Evolutionary conservation across 2,113 vertebrate species (phyloP), one percentile per base, ranked within the genome.

Genomic region (Scatophagus argus): DNA sequence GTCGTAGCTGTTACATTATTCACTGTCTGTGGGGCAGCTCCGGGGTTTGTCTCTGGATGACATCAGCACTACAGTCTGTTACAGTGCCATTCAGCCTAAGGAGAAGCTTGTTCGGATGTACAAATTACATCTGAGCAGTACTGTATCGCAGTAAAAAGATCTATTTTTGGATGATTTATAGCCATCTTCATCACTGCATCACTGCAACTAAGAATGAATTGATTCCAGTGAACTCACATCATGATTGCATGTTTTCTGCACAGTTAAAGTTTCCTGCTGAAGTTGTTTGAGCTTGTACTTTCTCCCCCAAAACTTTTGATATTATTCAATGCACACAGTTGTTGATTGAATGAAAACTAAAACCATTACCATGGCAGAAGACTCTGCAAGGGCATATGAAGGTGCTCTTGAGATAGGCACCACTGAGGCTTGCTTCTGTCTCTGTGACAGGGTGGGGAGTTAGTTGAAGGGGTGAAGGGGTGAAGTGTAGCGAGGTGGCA

Each of bases 381-480:
- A 32, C 1, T 16, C 67, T 73, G 29, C 69, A 65, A 72, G 34
- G 76, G 58, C 64, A 70, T 32, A 9, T 41, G 23, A 85, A 89
- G 86, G 81, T 92, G 86, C 72, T 84, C 66, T 88, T 87, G 76
- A 74, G 76, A 77, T 31, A 51, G 60, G n/a, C n/a, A n/a, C n/a
- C n/a, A n/a, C n/a, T n/a, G n/a, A n/a, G n/a, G n/a, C n/a, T n/a
- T n/a, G n/a, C n/a, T n/a, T n/a, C 69, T 51, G 56, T 82, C 58
- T 77, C 27, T 3, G 47, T 46, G 73, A 76, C 61, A 32, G 8
- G n/a, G 29, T n/a, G 21, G 9, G 9, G 55, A 49, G 16, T n/a
- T n/a, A n/a, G n/a, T 27, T 21, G 31, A 7, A 8, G 59, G 34
- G 85, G 29, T 59, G 62, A 69, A 76, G 44, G 56, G 82, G 61